Base-by-base conservation (phyloP, 35 echinoderm and acorn worm genomes). In the Ophiothrix spiculata region DNA sequence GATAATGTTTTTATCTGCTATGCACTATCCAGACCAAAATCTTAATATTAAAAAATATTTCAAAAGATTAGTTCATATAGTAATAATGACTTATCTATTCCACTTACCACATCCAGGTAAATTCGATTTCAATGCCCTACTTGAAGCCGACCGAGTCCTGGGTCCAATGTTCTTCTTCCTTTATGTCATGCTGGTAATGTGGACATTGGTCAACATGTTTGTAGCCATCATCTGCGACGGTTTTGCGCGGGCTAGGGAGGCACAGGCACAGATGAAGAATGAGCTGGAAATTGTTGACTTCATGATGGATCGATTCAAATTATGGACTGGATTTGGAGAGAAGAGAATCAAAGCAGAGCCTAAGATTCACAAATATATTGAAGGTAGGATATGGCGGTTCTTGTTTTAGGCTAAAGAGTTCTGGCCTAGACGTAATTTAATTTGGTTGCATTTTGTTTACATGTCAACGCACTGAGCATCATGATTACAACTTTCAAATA, bases 201-300 rank as follows among this genome's bases (percentile, higher is more conserved):
- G 88, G 84, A 81, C 86, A 0, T 54, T 97, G 32, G 73, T 90
- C 35, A 97, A 97, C 75, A 93, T 97, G 95, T 87, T 97, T 13
- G 46, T 97, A 31, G 85, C 95, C 75, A 97, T 97, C 60, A 90
- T 97, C 78, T 92, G 91, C 64, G 95, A 97, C 39, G 90, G 87
- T 0, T 97, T 97, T 41, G 83, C 95, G 14, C 31, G 39, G 56
- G 81, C 63, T 1, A 56, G 78, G 81, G 88, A 87, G 0, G 91
- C 45, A 14, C 56, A 87, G 17, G 84, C 80, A 40, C 81, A 93
- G 32, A 77, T 81, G 39, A 75, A 93, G 56, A 97, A 97, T 28
- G 88, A 93, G 40, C 77, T 93, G 33, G 95, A 97, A 41, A 92
- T 97, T 0, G 87, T 97, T 0, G 95, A 97, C 88, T 97, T 97